Evolutionary conservation across 1,140 invertebrate genomes (phyloP).

Genomic region (Atta cephalotes): DNA sequence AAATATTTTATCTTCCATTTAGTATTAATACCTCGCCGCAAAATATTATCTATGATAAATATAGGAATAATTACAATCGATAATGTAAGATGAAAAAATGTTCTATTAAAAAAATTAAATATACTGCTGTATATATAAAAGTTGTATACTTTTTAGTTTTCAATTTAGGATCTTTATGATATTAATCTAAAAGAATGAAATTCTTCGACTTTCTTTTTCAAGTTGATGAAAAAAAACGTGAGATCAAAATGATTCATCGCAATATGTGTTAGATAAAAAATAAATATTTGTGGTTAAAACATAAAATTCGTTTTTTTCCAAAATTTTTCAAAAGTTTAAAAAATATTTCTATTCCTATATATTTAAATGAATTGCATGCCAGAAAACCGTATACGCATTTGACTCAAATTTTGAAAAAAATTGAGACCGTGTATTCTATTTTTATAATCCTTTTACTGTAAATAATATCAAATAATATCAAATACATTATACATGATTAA

Average conservation of each 20-base stretch:
- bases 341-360: background rate
- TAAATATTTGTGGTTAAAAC: background rate
- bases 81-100: background rate
- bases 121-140: background rate
- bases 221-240: background rate
- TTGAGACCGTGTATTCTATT: background rate
- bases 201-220: background rate
- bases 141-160: background rate
- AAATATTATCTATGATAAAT: background rate
- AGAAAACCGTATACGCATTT: background rate
- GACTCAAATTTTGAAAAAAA: background rate
- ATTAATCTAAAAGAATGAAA: background rate
- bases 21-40: background rate
- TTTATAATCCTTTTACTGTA: background rate
- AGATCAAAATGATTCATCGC: background rate
- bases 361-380: background rate
- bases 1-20: slow-evolving; percentile 4
- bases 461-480: background rate
- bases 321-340: background rate
- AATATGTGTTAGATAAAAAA: background rate
- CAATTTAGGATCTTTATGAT: background rate
- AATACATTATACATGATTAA: background rate
- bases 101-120: background rate
- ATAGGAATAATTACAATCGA: background rate
- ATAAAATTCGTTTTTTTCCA: slow-evolving; percentile 2